Conservation (phyloP, 1,140 invertebrate species). For the Dendrolimus punctatus region DNA sequence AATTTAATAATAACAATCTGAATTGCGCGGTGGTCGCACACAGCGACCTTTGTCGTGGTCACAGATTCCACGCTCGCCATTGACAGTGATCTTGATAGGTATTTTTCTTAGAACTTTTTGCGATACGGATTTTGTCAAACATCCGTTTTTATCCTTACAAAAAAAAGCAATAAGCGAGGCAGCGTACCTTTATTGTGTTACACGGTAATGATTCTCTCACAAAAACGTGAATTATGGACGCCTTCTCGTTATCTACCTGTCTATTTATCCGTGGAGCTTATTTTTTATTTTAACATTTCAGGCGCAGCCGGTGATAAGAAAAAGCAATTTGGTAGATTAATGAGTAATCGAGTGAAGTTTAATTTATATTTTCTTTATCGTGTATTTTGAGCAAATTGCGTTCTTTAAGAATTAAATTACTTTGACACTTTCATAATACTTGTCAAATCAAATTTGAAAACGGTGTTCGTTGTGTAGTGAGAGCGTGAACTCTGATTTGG, state of each 20-base stretch:
- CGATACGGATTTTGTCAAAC: conserved; percentile 17
- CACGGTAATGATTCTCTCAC: conserved; percentile 14
- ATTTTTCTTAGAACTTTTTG: conserved; percentile 30
- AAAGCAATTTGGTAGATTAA: conserved; percentile 13
- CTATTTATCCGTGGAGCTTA: conserved; percentile 9
- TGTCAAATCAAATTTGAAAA: no score
- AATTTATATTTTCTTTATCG: no score
- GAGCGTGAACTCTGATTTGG: no score
- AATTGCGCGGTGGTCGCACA: conserved; percentile 5
- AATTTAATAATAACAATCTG: not conserved
- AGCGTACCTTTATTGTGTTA: conserved; percentile 19
- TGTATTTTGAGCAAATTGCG: no score
- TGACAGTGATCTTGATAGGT: conserved; percentile 53
- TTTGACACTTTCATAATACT: no score
- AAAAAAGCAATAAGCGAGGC: conserved; percentile 18
- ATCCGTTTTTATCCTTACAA: conserved; percentile 18
- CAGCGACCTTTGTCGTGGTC: conserved; percentile 31
- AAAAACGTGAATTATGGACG: conserved; percentile 17
- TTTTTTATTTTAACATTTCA: not conserved
- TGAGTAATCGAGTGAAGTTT: no score
- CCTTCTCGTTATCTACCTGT: conserved; percentile 7
- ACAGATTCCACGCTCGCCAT: conserved; percentile 31
- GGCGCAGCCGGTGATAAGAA: conserved; percentile 9
- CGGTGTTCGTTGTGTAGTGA: no score
- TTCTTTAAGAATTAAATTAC: no score